phyloP scores from a whole-genome alignment of 2,797 vertebrate genomes.

The Cossypha niveicapilla region DNA sequence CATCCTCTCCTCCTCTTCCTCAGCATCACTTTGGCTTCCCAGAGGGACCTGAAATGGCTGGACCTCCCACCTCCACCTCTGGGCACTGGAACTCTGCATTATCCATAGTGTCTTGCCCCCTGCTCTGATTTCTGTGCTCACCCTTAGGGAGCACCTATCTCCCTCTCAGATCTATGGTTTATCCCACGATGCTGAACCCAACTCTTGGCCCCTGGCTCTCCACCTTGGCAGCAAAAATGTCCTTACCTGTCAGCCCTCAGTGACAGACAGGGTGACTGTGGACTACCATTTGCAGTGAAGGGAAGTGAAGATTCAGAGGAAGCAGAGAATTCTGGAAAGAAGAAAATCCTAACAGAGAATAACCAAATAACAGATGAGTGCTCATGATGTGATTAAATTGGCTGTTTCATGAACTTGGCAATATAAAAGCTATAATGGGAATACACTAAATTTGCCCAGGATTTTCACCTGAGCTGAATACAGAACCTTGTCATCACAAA shows the following conservation, averaged over 20 bases:
- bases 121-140: neutral
- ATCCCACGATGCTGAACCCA: too few relatives aligned
- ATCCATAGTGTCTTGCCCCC: accelerated
- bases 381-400: neutral
- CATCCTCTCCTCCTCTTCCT: neutral
- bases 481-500: neutral
- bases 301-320: neutral
- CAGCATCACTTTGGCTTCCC: accelerated
- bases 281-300: neutral
- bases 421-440: neutral
- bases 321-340: neutral
- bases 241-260: neutral
- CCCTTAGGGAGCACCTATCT: neutral
- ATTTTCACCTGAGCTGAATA: neutral
- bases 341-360: neutral
- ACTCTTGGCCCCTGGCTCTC: neutral
- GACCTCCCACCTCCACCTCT: neutral
- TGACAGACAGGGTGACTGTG: neutral
- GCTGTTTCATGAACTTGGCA: neutral
- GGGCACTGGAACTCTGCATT: accelerated
- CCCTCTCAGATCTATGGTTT: neutral
- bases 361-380: neutral
- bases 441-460: neutral
- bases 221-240: neutral
- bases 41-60: accelerated